Conservation (phyloP, 2,888 invertebrate genomes). For the Cosmopolites sordidus region DNA sequence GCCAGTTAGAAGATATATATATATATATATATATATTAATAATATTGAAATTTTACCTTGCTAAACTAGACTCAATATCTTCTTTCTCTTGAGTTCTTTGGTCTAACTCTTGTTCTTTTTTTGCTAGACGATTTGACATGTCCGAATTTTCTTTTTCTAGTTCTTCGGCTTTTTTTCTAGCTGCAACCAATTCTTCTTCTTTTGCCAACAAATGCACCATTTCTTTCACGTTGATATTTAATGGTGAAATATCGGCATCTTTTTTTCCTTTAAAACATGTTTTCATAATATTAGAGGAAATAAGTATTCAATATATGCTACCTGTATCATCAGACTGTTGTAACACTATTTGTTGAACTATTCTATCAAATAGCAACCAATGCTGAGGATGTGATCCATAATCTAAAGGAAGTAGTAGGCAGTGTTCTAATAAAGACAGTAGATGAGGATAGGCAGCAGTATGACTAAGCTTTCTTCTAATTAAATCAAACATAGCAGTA, state of each 20-base stretch:
- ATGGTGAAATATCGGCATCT: conserved; percentile 80
- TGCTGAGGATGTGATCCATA: conserved; percentile 84
- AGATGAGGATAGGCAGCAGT: conserved; percentile 92
- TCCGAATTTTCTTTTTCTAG: conserved; percentile 86
- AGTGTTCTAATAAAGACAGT: conserved; percentile 83
- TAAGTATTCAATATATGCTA: no score
- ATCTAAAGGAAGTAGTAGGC: conserved; percentile 79
- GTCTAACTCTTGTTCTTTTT: conserved; percentile 91
- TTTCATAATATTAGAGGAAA: background rate
- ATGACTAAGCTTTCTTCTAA: conserved; percentile 83
- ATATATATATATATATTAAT: no score
- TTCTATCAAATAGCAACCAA: conserved; percentile 89
- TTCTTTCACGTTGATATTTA: conserved; percentile 87
- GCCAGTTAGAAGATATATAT: background rate
- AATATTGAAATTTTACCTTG: conserved; percentile 42
- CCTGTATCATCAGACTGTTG: conserved; percentile 56
- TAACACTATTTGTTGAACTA: conserved; percentile 88
- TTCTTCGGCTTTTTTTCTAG: conserved; percentile 80
- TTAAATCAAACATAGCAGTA: conserved; percentile 84
- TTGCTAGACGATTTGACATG: conserved; percentile 78
- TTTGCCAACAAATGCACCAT: conserved; percentile 86
- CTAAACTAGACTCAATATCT: conserved; percentile 79
- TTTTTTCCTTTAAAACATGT: no score
- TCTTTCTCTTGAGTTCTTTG: conserved; percentile 86
- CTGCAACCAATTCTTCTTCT: conserved; percentile 87